A percentile compares a stretch with the other conserved stretches of the same genome.
phyloP scores from a whole-genome alignment of 2,888 invertebrate genomes.

The Argyresthia goedartella region DNA sequence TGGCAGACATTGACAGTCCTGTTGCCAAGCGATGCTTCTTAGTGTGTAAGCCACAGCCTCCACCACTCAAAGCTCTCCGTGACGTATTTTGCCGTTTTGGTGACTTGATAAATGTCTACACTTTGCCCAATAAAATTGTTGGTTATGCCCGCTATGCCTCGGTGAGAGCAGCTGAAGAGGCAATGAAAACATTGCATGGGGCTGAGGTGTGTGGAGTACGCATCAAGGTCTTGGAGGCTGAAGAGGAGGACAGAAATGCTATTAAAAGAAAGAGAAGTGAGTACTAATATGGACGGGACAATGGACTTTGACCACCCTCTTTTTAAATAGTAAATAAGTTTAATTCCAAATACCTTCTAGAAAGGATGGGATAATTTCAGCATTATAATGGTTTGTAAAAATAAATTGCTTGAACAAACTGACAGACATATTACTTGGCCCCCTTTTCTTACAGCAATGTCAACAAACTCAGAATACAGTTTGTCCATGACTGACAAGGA shows the following conservation, averaged over 20 bases:
- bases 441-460: not conserved
- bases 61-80: conserved; percentile 82
- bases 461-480: conserved; percentile 3
- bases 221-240: conserved; percentile 91
- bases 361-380: too few relatives aligned
- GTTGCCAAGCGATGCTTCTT: conserved; percentile 78
- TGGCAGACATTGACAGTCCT: conserved; percentile 76
- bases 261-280: conserved; percentile 31
- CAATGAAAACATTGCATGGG: conserved; percentile 81
- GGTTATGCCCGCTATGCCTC: conserved; percentile 92
- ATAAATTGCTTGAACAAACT: not conserved
- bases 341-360: too few relatives aligned
- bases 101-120: conserved; percentile 89
- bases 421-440: not conserved
- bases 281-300: conserved; percentile 11
- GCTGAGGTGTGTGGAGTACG: conserved; percentile 89
- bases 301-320: conserved; percentile 4
- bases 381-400: not conserved
- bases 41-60: conserved; percentile 75
- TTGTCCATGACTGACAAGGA: conserved; percentile 14
- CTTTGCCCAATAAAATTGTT: conserved; percentile 90
- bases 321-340: not conserved
- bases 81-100: conserved; percentile 94
- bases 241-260: conserved; percentile 61
- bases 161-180: conserved; percentile 80